These are phyloP conservation scores for Clavelina lepadiformis DNA, from an alignment of 23 tunicate species.

Conservation along the genomic window DNA sequence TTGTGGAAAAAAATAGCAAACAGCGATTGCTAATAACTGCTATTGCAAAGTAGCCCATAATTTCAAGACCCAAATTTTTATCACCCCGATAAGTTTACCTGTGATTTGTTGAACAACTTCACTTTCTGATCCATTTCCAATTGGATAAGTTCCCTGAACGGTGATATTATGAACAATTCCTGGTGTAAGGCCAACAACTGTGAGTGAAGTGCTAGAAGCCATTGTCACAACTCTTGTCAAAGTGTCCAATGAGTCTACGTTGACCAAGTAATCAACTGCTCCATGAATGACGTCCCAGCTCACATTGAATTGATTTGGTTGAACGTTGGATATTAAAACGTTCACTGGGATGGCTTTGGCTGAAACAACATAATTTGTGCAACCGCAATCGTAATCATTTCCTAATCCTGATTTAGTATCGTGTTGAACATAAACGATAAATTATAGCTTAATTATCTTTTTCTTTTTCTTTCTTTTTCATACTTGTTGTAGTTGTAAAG, in stretches of 20 bases:
- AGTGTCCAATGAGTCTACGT: too few relatives aligned
- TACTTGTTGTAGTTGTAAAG: background rate
- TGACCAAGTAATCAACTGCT: constrained; percentile 10
- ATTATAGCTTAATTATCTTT: too few relatives aligned
- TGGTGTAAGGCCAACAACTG: background rate
- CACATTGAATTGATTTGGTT: constrained; percentile 2
- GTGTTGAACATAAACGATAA: too few relatives aligned
- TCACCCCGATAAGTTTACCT: too few relatives aligned
- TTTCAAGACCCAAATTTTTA: too few relatives aligned
- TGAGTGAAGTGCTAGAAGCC: background rate
- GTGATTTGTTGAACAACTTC: constrained; percentile 11
- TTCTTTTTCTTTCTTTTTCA: too few relatives aligned
- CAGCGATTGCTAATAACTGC: too few relatives aligned
- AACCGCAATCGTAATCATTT: too few relatives aligned
- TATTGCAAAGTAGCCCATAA: too few relatives aligned
- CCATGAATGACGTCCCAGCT: constrained; percentile 4
- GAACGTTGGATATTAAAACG: background rate
- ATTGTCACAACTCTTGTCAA: background rate
- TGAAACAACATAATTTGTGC: background rate
- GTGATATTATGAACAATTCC: constrained; percentile 5
- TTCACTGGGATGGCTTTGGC: constrained; percentile 1
- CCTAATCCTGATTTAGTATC: too few relatives aligned
- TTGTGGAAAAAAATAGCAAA: too few relatives aligned
- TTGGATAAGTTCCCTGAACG: background rate
- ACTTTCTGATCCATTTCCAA: constrained; percentile 7